phyloP scores from a whole-genome alignment of 2,888 invertebrate species.

The Oegoconia quadripuncta region DNA sequence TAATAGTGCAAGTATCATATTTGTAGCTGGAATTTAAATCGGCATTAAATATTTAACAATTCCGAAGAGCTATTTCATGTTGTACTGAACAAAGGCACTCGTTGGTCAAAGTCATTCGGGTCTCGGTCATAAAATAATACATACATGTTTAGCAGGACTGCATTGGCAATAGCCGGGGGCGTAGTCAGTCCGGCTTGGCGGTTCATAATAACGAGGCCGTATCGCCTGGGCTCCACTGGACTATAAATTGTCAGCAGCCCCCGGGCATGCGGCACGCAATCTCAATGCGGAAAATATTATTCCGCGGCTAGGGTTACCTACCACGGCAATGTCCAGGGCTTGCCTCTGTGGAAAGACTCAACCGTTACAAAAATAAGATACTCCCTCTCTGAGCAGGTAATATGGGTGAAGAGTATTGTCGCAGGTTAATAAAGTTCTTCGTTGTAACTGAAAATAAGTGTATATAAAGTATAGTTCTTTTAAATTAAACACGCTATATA shows the following conservation, averaged over 20 bases:
- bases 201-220: constrained; percentile 63
- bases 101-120: constrained; percentile 13
- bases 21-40: no score
- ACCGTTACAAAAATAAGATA: no score
- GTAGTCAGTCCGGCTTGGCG: constrained; percentile 43
- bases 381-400: no score
- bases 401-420: no score
- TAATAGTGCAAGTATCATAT: no score
- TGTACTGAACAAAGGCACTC: constrained; percentile 14
- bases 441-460: no score
- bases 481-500: no score
- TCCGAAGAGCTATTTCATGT: constrained; percentile 5
- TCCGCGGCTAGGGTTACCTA: constrained; percentile 26
- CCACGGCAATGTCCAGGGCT: no score
- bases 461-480: no score
- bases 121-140: constrained; percentile 25
- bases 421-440: no score
- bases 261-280: constrained; percentile 75
- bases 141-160: constrained; percentile 52
- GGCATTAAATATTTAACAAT: no score
- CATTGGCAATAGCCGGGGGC: constrained; percentile 63
- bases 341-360: no score
- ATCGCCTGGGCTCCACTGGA: constrained; percentile 50
- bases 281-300: constrained; percentile 74
- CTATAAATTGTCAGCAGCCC: constrained; percentile 74